These are phyloP conservation scores for Drosophila parthenogenetica DNA, from an alignment of 2,888 invertebrate species.

Conservation along the genomic window DNA sequence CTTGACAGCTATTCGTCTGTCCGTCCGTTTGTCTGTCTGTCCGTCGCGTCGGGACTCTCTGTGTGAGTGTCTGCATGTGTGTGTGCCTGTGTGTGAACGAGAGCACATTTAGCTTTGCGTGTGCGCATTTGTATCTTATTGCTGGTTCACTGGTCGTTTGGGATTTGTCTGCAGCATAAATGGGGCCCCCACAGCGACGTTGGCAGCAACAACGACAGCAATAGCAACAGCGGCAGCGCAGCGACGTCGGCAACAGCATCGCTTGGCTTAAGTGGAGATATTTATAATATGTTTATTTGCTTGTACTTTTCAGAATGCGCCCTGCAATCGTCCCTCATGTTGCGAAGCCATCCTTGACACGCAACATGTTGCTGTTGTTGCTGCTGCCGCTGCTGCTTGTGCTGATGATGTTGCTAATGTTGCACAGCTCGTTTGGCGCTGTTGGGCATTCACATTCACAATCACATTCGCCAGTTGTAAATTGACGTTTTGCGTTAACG, in stretches of 20 bases:
- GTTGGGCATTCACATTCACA: constrained; percentile 71
- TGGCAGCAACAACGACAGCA: constrained; percentile 16
- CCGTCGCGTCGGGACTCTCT: constrained; percentile 30
- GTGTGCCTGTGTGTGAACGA: constrained; percentile 56
- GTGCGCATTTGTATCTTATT: constrained; percentile 76
- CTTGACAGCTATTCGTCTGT: constrained; percentile 59
- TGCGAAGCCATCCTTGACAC: constrained; percentile 58
- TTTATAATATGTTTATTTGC: constrained; percentile 82
- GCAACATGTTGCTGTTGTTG: constrained; percentile 76
- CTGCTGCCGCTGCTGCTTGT: constrained; percentile 50
- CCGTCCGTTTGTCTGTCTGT: constrained; percentile 46
- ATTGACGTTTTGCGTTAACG: constrained; percentile 82
- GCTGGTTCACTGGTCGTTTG: constrained; percentile 46
- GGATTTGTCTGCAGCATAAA: constrained; percentile 58
- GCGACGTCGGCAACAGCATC: constrained; percentile 34
- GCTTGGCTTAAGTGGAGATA: constrained; percentile 77
- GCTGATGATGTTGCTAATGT: constrained; percentile 47
- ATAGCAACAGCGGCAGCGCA: constrained; percentile 5
- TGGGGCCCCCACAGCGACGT: constrained; percentile 62
- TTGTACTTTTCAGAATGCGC: constrained; percentile 60
- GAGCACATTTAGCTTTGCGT: constrained; percentile 74
- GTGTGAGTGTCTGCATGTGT: constrained; percentile 9
- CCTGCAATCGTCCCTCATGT: constrained; percentile 49
- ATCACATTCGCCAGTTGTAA: constrained; percentile 83
- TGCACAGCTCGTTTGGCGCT: constrained; percentile 77